phyloP scores from a whole-genome alignment of 2,113 vertebrate genomes.

The Furnarius figulus region DNA sequence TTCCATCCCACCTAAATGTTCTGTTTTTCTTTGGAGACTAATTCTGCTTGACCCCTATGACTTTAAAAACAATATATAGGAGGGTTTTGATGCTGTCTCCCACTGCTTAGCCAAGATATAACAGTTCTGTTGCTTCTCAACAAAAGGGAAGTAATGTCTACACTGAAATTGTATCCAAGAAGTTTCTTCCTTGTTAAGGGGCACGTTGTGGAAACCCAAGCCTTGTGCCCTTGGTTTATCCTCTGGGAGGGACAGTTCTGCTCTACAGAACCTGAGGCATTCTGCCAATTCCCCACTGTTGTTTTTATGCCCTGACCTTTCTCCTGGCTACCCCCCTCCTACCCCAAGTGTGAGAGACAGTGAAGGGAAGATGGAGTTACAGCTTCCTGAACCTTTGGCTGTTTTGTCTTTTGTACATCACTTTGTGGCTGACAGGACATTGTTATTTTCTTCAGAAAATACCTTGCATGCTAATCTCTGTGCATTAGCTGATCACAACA shows the following conservation, averaged over 20 bases:
- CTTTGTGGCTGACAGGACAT: conserved; percentile 8
- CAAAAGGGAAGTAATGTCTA: not conserved
- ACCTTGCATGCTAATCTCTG: conserved; percentile 40
- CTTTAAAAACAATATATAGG: not conserved
- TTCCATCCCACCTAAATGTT: not conserved
- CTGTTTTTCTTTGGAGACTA: not conserved
- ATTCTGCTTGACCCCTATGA: not conserved
- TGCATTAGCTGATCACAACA: conserved; percentile 50
- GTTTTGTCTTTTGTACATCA: conserved; percentile 28
- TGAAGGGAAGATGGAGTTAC: conserved; percentile 49
- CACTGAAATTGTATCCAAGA: not conserved
- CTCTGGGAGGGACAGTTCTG: conserved; percentile 8
- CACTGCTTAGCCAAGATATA: not conserved
- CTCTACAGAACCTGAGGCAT: not conserved
- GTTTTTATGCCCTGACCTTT: conserved; percentile 28
- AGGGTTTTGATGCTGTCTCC: not conserved
- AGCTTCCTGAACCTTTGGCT: conserved; percentile 25
- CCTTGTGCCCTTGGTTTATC: conserved; percentile 41
- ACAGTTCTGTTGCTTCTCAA: not conserved
- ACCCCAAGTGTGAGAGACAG: not conserved
- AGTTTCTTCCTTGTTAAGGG: not conserved
- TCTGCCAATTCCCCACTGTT: conserved; percentile 5
- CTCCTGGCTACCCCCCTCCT: not conserved
- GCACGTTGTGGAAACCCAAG: conserved; percentile 2
- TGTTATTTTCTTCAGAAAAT: not conserved